These are phyloP conservation scores for Hirtodrosophila alboralis DNA, from an alignment of 2,888 invertebrate species.

Conservation along the genomic window DNA sequence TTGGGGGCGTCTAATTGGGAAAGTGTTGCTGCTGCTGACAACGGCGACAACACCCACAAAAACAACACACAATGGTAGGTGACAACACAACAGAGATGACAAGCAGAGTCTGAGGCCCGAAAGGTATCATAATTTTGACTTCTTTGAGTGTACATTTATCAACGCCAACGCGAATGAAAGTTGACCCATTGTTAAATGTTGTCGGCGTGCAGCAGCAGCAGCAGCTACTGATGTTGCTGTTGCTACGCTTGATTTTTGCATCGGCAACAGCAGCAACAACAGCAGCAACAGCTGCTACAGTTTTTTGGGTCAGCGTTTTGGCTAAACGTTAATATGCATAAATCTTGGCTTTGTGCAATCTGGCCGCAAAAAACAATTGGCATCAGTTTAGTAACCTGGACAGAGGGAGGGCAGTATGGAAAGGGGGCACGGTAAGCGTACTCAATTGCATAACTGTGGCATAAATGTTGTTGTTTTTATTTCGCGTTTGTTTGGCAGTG, in stretches of 20 bases:
- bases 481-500: conserved; percentile 48
- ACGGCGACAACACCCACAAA: conserved; percentile 57
- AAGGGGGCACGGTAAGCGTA: conserved; percentile 20
- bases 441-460: conserved; percentile 67
- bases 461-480: conserved; percentile 50
- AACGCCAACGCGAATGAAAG: conserved; percentile 69
- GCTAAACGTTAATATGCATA: conserved; percentile 77
- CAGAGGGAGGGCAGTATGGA: conserved; percentile 2
- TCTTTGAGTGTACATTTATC: conserved; percentile 65
- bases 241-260: conserved; percentile 65
- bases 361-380: conserved; percentile 62
- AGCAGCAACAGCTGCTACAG: conserved; percentile 20
- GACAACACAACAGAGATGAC: conserved; percentile 49
- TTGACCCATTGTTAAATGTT: conserved; percentile 70
- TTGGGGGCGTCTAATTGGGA: conserved; percentile 58
- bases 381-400: conserved; percentile 14
- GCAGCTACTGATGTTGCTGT: conserved; percentile 5
- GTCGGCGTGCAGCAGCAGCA: conserved; percentile 24
- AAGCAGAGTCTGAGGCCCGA: conserved; percentile 18
- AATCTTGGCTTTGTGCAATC: conserved; percentile 73
- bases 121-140: neutral
- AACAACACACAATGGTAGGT: conserved; percentile 2
- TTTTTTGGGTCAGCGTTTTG: conserved; percentile 77
- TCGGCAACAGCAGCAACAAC: conserved; percentile 19
- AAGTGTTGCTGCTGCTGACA: conserved; percentile 66